Evolutionary conservation across 2,888 invertebrate species (phyloP).

Genomic region (Criorhina ranunculi): DNA sequence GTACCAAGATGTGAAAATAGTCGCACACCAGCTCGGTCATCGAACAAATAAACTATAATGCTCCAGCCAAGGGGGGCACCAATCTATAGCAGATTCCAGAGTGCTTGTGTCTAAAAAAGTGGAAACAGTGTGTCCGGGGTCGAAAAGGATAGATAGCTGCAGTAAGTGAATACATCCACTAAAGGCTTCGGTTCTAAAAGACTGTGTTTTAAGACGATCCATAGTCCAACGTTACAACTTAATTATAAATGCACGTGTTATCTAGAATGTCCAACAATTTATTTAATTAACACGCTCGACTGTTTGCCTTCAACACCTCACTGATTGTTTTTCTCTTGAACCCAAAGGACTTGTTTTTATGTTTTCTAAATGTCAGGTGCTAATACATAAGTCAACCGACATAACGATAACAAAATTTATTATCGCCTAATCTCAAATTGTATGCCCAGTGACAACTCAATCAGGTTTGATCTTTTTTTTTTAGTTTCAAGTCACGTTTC

Average conservation of each 20-base stretch:
- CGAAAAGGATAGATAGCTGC: too few species aligned
- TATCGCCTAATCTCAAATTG: slow-evolving; percentile 40
- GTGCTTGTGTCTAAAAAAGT: too few species aligned
- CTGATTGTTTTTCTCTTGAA: neutral
- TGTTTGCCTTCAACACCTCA: slow-evolving; percentile 6
- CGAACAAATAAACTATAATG: too few species aligned
- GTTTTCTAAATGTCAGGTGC: slow-evolving; percentile 11
- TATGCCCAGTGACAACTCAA: slow-evolving; percentile 32
- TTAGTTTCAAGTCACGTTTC: slow-evolving; percentile 32
- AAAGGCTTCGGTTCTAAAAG: too few species aligned
- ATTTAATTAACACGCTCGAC: slow-evolving; percentile 4
- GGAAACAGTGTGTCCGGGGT: too few species aligned
- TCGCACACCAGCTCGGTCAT: too few species aligned
- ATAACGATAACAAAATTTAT: slow-evolving; percentile 23
- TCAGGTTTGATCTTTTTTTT: slow-evolving; percentile 24
- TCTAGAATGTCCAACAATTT: neutral
- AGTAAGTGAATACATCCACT: too few species aligned
- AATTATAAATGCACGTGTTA: neutral
- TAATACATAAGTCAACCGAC: slow-evolving; percentile 37
- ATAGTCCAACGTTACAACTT: too few species aligned
- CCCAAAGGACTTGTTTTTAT: neutral
- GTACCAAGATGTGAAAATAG: too few species aligned
- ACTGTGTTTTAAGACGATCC: too few species aligned
- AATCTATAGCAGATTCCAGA: too few species aligned
- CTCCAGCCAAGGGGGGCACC: too few species aligned